These are phyloP conservation scores for Dromius quadrimaculatus DNA, from an alignment of 2,888 invertebrate genomes.

Conservation along the genomic window DNA sequence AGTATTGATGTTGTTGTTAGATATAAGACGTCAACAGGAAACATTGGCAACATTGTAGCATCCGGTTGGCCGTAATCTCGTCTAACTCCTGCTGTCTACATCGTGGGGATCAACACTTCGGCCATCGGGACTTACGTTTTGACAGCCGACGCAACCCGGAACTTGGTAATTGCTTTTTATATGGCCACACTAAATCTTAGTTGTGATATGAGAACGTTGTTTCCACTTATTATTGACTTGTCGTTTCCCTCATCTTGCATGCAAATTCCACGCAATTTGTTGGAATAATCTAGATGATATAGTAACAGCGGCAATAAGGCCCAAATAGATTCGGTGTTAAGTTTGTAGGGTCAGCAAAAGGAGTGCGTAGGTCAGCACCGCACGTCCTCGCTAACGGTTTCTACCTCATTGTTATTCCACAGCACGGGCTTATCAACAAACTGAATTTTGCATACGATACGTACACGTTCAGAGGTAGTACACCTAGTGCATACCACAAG, in stretches of 20 bases:
- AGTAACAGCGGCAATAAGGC: no score
- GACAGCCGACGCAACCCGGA: conserved; percentile 59
- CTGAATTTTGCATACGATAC: not conserved
- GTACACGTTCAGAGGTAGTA: not conserved
- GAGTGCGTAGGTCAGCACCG: conserved; percentile 27
- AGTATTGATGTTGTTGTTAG: conserved; percentile 26
- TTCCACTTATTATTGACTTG: no score
- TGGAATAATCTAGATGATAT: no score
- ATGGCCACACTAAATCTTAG: no score
- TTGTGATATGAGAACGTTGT: no score
- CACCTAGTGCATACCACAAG: no score
- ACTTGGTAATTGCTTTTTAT: conserved; percentile 62
- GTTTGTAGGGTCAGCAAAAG: conserved; percentile 14
- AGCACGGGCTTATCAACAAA: conserved; percentile 32
- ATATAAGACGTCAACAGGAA: conserved; percentile 23
- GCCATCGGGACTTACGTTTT: conserved; percentile 62
- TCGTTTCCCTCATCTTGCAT: no score
- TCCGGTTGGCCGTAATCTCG: conserved; percentile 37
- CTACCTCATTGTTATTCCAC: conserved; percentile 21
- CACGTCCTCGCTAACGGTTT: not conserved
- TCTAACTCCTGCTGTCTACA: conserved; percentile 20
- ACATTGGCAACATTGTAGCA: conserved; percentile 28
- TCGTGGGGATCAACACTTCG: conserved; percentile 60
- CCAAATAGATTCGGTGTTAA: conserved; percentile 3
- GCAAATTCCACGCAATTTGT: no score